Conservation (phyloP, 2,113 vertebrate genomes). For the Paraplagusia blochii region DNA sequence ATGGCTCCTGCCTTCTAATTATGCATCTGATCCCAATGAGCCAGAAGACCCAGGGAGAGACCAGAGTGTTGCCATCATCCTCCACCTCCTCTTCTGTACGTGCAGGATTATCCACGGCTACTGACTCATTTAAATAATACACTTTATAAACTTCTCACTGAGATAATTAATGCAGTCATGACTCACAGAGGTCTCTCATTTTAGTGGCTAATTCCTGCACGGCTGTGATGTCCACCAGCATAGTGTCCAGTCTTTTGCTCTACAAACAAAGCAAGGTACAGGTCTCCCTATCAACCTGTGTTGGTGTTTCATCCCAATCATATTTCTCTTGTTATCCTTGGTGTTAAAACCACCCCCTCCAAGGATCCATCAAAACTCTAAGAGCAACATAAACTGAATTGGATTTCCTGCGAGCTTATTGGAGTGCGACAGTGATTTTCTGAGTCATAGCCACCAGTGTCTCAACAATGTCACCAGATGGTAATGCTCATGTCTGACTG, state of each 20-base stretch:
- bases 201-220: constrained; percentile 78
- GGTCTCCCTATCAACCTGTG: background rate
- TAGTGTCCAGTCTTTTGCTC: constrained; percentile 82
- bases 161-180: background rate
- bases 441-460: constrained; percentile 46
- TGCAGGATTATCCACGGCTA: constrained; percentile 21
- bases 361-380: constrained; percentile 35
- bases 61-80: constrained; percentile 49
- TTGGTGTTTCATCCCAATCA: background rate
- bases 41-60: constrained; percentile 35
- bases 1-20: constrained; percentile 57
- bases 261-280: constrained; percentile 81
- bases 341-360: constrained; percentile 25
- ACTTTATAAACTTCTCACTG: constrained; percentile 6
- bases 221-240: constrained; percentile 80
- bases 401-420: constrained; percentile 33
- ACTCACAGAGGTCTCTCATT: constrained; percentile 8
- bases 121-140: constrained; percentile 15
- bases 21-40: constrained; percentile 35
- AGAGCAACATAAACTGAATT: constrained; percentile 52
- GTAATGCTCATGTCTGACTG: constrained; percentile 30
- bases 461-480: constrained; percentile 41
- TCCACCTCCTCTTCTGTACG: constrained; percentile 64
- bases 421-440: constrained; percentile 41
- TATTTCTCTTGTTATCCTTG: background rate